A percentile compares a stretch with the other conserved stretches of the same genome.
Conservation (phyloP, 2,888 invertebrate genomes). For the Laspeyria flexula region DNA sequence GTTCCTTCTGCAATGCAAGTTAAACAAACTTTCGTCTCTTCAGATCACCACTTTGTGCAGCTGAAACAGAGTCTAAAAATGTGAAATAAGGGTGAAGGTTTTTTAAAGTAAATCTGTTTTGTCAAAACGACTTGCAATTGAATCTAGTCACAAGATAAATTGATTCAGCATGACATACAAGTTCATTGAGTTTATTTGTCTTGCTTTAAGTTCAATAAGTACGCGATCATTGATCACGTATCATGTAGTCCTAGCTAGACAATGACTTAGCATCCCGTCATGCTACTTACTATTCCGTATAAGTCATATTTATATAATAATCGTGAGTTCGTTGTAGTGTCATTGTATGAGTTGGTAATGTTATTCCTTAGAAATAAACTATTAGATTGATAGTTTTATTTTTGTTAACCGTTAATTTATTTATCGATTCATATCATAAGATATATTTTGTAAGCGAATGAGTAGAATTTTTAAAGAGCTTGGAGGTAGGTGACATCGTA, state of each 20-base stretch:
- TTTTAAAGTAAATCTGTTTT: no score
- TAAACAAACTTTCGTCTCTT: no score
- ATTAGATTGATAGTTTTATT: slow-evolving; percentile 19
- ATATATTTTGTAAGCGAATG: slow-evolving; percentile 16
- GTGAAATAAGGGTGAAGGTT: no score
- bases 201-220: background rate
- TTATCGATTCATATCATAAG: slow-evolving; percentile 21
- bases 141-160: no score
- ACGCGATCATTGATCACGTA: slow-evolving; percentile 3
- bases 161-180: no score
- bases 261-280: slow-evolving; percentile 5
- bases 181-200: background rate
- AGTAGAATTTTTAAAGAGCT: slow-evolving; percentile 2
- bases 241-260: slow-evolving; percentile 2
- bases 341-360: slow-evolving; percentile 15
- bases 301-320: slow-evolving; percentile 29
- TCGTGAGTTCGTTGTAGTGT: slow-evolving; percentile 14
- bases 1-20: no score
- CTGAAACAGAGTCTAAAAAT: no score
- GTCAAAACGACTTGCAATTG: no score
- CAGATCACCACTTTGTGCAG: no score
- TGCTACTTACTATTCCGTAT: slow-evolving; percentile 13
- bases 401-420: slow-evolving; percentile 31
- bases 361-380: slow-evolving; percentile 34
- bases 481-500: no score